Evolutionary conservation across 2,113 vertebrate genomes (phyloP).

Genomic region (Willisornis vidua): DNA sequence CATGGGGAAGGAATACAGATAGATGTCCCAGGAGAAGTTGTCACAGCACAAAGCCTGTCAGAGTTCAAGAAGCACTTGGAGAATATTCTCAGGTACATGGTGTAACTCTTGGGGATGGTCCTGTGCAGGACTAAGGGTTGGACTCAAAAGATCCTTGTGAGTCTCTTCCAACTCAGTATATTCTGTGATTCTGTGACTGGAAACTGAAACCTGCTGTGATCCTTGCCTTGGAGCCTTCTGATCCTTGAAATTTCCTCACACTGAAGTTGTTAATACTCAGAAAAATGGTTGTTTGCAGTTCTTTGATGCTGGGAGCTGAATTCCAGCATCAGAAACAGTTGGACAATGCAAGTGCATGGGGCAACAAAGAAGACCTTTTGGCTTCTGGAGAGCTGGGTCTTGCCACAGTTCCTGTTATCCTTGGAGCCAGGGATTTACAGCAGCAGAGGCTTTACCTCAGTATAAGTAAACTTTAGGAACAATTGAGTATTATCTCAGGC

Average conservation of each 20-base stretch:
- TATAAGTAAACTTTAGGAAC: background rate
- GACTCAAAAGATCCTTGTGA: background rate
- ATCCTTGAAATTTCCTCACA: background rate
- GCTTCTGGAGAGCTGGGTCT: background rate
- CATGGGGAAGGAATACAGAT: background rate
- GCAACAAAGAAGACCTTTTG: background rate
- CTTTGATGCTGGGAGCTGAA: background rate
- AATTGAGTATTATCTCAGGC: background rate
- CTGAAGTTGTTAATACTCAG: accelerated
- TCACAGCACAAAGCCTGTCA: background rate
- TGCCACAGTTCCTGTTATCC: background rate
- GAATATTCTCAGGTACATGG: background rate
- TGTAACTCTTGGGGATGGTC: background rate
- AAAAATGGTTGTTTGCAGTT: background rate
- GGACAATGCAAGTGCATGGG: background rate
- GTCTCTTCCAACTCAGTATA: background rate
- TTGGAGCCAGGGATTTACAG: background rate
- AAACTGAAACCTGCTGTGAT: accelerated
- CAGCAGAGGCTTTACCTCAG: background rate
- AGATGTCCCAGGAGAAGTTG: background rate
- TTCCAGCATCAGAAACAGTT: background rate
- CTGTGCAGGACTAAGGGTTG: background rate
- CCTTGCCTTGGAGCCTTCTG: background rate
- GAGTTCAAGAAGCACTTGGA: background rate
- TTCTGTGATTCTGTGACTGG: background rate